Evolutionary conservation across 2,113 vertebrate species (phyloP), one percentile per base, ranked within the genome.

Genomic region (Ibidorhyncha struthersii): DNA sequence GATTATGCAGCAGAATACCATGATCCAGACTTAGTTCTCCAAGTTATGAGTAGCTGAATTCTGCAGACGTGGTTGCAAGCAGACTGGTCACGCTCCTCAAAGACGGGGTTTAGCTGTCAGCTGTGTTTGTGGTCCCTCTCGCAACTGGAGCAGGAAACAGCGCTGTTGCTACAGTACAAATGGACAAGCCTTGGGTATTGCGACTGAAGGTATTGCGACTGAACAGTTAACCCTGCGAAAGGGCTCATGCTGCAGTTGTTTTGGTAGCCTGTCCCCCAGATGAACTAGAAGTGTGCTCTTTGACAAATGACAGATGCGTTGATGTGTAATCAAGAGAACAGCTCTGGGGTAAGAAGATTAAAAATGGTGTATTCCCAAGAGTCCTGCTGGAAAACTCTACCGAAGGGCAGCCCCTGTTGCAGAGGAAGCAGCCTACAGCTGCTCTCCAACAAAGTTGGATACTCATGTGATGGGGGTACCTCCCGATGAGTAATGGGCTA

Each of bases 161-260:
- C 0, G 8, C 27, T 25, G 23, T 58, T 77, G 56, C 30, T 43
- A 0, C 50, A 27, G 40, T 6, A 14, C 4, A 2, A 43, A 36
- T 3, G 4, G 5, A 56, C 16, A 32, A 16, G 11, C 47, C 30
- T 36, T 16, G 27, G 43, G 29, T 27, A 1, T 77, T 12, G 1
- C 2, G 12, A 14, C 9, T 25, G 69, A 30, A 27, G 43, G 29
- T 27, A 1, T 77, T 12, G 1, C 2, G 12, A 14, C 9, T 25
- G 69, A 30, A 21, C 34, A 13, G 32, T 34, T 65, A 59, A 30
- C 9, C 10, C 43, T 11, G 3, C 34, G 45, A 29, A 66, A 20
- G 10, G 50, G 17, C 9, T 29, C 36, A 12, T 2, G 3, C 29
- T 34, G 8, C 13, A 6, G 14, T 9, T 41, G 4, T 40, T 78